A percentile compares a stretch with the other conserved stretches of the same genome.
These are phyloP conservation scores for Mesochorus sp. DNA, from an alignment of 2,888 invertebrate genomes.

Conservation along the genomic window DNA sequence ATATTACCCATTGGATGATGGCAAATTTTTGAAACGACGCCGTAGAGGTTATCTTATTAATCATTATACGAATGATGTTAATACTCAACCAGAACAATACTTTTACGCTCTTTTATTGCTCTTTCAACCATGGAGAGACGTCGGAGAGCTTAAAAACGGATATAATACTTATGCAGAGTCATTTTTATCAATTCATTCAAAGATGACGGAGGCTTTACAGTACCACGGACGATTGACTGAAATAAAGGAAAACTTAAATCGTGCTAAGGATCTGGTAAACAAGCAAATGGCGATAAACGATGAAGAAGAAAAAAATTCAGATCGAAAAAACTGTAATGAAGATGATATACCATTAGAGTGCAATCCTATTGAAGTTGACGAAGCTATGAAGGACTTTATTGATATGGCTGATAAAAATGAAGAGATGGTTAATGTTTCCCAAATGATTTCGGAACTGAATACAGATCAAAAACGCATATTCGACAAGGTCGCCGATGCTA, in stretches of 20 bases:
- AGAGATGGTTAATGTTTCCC: conserved; percentile 6
- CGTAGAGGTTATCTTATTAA: conserved; percentile 11
- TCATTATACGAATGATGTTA: conserved; percentile 7
- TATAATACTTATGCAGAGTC: conserved; percentile 55
- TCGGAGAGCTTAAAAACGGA: conserved; percentile 40
- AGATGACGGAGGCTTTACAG: conserved; percentile 38
- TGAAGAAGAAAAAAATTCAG: conserved; percentile 14
- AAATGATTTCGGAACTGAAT: conserved; percentile 56
- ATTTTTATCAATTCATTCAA: conserved; percentile 31
- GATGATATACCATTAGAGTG: conserved; percentile 44
- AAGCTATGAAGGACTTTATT: conserved; percentile 57
- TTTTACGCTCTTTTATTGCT: conserved; percentile 40
- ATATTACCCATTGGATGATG: not conserved
- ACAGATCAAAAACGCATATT: conserved; percentile 58
- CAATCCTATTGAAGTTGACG: conserved; percentile 47
- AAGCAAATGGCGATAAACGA: conserved; percentile 12
- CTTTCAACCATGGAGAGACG: conserved; percentile 41
- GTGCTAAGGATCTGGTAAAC: not conserved
- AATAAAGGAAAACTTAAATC: not conserved
- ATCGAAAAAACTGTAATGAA: conserved; percentile 11
- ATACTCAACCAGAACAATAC: conserved; percentile 36
- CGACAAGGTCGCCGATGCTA: conserved; percentile 21
- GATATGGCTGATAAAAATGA: conserved; percentile 38
- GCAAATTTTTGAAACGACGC: conserved; percentile 12
- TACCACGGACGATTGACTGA: conserved; percentile 27